Base-by-base conservation (phyloP, 2,888 invertebrate species). In the Dicycla oo region DNA sequence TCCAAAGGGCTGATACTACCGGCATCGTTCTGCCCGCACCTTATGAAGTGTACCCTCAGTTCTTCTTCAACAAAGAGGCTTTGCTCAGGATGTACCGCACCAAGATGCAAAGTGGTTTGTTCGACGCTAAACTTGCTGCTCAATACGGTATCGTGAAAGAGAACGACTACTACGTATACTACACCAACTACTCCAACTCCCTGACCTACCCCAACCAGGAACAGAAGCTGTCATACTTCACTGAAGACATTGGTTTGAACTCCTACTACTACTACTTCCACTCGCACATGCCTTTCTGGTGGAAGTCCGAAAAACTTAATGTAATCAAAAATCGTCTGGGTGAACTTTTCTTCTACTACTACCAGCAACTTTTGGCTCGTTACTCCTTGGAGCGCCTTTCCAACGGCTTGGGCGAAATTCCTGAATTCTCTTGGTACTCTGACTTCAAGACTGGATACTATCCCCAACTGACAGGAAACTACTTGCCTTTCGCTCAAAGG, bases 361-460 rank as follows among this genome's bases (percentile, higher is more conserved):
- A 97, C 88, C 97, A 97, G 87, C 97, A 98, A 90, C 87, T 97
- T 20, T 88, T 97, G 85, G 97, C 97, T 75, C 97, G 97, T 87
- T 98, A 97, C 95, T 97, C 97, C 87, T 91, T 97, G 88, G 97
- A 98, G 88, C 97, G 98, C 91, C 92, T 97, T 69, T 96, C 97
- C 47, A 97, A 97, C 82, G 97, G 96, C 30, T 87, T 97, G 75
- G 97, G 97, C 20, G 96, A 96, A 58, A 96, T 97, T 78, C 96
- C 96, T 10, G 94, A 96, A 47, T 96, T 97, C 88, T 96, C 97
- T n/a, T 97, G 96, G 95, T 97, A 96, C 91, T 96, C 97, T 68
- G 97, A 98, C 2, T 91, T 94, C 75, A 88, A 91, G 78, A 89
- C 91, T 80, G 94, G 94, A 34, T 94, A 92, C 88, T 89, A 90